Evolutionary conservation across 2,113 vertebrate species (phyloP).

Genomic region (Potamarius usumacintae): DNA sequence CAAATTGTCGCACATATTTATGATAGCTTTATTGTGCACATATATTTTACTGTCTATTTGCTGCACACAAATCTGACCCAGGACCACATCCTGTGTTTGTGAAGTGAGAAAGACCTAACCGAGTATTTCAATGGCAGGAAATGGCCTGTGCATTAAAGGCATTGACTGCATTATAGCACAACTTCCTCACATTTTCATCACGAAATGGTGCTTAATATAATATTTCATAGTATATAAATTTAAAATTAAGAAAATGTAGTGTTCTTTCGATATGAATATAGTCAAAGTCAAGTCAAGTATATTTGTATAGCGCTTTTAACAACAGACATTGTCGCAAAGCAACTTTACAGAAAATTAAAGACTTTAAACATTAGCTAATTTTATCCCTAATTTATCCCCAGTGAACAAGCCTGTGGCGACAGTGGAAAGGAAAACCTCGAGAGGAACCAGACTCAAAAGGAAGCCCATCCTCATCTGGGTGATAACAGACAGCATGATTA

Average conservation of each 20-base stretch:
- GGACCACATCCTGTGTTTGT: constrained; percentile 68
- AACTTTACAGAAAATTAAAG: no score
- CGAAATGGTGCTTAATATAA: constrained; percentile 17
- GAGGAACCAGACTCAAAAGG: no score
- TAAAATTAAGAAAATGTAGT: neutral
- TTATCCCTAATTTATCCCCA: no score
- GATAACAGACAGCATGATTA: no score
- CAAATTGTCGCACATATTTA: neutral
- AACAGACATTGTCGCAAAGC: no score
- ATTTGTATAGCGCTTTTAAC: no score
- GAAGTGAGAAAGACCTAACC: constrained; percentile 51
- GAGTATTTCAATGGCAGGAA: constrained; percentile 68
- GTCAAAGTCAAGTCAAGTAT: no score
- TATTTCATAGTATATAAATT: neutral
- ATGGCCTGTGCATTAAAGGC: constrained; percentile 22
- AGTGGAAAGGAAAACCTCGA: no score
- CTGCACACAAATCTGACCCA: constrained; percentile 45
- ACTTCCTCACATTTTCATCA: constrained; percentile 13
- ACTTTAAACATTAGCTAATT: no score
- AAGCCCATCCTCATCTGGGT: no score
- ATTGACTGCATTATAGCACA: neutral
- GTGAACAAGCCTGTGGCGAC: no score
- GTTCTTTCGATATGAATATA: neutral
- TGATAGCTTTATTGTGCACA: neutral
- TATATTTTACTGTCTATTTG: constrained; percentile 5